Percentiles rank a stretch among this genome's conserved stretches.
Conservation (phyloP, 2,797 vertebrate genomes). For the Poliocrania exsul region DNA sequence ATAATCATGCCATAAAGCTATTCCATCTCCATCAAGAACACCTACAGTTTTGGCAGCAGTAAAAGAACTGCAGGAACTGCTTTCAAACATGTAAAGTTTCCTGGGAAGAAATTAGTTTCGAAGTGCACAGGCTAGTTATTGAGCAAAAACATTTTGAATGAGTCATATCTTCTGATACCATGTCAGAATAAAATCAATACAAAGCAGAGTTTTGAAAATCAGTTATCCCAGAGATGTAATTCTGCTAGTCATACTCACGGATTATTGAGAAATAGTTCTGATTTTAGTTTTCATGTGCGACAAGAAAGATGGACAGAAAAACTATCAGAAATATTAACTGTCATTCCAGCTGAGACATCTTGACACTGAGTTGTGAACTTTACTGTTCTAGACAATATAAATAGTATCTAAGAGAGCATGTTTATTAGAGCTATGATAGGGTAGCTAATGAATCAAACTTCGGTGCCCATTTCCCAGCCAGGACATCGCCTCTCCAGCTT, state of each 20-base stretch:
- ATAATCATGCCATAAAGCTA: neutral
- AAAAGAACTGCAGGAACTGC: neutral
- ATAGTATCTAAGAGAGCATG: neutral
- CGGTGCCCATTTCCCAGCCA: neutral
- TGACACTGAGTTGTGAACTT: neutral
- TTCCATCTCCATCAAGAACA: neutral
- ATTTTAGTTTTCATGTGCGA: neutral
- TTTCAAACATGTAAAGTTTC: neutral
- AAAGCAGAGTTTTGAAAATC: neutral
- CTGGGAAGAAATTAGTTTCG: neutral
- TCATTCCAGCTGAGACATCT: neutral
- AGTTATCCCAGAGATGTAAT: neutral
- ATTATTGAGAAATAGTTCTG: neutral
- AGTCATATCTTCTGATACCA: neutral
- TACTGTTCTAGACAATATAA: neutral
- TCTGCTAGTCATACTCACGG: neutral
- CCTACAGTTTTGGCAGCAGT: neutral
- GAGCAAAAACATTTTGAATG: neutral
- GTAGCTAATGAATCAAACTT: neutral
- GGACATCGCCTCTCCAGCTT: neutral
- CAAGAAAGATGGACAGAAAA: neutral
- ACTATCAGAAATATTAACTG: neutral
- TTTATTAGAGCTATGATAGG: neutral
- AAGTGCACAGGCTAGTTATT: accelerated
- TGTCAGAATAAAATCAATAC: neutral